A percentile compares a stretch with the other conserved stretches of the same genome.
phyloP scores from a whole-genome alignment of 2,888 invertebrate species.

The Drosophila prolongata region DNA sequence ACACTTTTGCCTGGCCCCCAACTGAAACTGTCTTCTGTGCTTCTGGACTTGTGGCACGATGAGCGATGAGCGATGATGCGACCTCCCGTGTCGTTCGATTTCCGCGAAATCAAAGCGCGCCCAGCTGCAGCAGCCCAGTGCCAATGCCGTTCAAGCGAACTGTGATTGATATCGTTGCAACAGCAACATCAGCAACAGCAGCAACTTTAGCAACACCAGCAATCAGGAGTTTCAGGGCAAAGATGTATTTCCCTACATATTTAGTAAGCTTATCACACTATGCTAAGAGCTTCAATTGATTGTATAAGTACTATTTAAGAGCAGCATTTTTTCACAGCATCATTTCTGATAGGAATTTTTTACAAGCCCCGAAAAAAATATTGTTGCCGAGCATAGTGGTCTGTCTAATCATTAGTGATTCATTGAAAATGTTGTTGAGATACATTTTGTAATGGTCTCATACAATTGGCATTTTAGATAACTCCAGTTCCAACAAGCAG shows the following conservation, averaged over 20 bases:
- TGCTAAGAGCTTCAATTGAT: background rate
- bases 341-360: no score
- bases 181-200: conserved; percentile 12
- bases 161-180: conserved; percentile 70
- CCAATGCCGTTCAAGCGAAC: conserved; percentile 67
- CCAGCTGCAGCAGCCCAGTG: conserved; percentile 73
- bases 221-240: background rate
- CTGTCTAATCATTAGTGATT: background rate
- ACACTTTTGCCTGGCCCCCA: conserved; percentile 65
- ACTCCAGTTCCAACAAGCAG: no score
- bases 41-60: conserved; percentile 49
- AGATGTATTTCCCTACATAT: background rate
- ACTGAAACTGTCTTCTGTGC: conserved; percentile 10
- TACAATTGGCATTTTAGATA: background rate
- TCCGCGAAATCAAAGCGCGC: conserved; percentile 79
- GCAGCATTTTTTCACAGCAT: no score
- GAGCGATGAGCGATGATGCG: conserved; percentile 80
- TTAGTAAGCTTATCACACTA: background rate
- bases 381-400: no score
- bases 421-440: background rate
- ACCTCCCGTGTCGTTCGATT: conserved; percentile 82
- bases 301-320: no score
- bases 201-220: conserved; percentile 2
- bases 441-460: background rate
- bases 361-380: no score